Percentiles rank a stretch among this genome's conserved stretches.
Conservation (phyloP, 2,888 invertebrate genomes). For the Andrena fulva region DNA sequence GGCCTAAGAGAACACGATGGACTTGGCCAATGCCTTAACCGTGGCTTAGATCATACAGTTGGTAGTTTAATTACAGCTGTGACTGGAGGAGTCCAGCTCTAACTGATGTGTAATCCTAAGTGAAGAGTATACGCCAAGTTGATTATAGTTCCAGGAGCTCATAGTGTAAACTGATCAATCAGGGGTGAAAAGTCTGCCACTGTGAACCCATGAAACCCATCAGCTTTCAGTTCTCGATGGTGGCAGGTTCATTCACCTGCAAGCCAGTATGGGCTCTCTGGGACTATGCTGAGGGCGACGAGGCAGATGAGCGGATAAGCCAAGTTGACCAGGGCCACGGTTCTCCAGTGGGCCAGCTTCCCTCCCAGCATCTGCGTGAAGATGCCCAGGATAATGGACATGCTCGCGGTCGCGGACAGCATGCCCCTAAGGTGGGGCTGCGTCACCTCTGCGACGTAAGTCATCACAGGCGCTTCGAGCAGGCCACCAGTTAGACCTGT, state of each 20-base stretch:
- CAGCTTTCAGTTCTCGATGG: no score
- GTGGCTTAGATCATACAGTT: background rate
- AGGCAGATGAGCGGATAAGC: slow-evolving; percentile 88
- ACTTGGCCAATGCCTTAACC: no score
- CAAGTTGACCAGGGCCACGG: slow-evolving; percentile 89
- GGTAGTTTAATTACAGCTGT: background rate
- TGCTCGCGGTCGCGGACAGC: slow-evolving; percentile 90
- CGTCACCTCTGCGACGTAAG: slow-evolving; percentile 94
- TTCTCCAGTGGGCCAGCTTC: slow-evolving; percentile 90
- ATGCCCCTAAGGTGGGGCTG: slow-evolving; percentile 92
- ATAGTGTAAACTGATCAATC: no score
- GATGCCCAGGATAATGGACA: slow-evolving; percentile 91
- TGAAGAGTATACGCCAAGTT: background rate
- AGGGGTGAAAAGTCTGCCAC: no score
- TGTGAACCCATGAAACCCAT: no score
- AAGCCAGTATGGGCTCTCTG: slow-evolving; percentile 94
- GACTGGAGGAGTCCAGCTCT: background rate
- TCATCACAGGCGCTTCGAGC: slow-evolving; percentile 92
- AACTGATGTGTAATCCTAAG: background rate
- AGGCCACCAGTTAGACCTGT: slow-evolving; percentile 92
- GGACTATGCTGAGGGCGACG: slow-evolving; percentile 89
- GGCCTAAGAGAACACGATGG: background rate
- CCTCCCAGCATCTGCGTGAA: slow-evolving; percentile 92
- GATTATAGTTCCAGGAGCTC: no score
- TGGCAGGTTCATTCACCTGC: slow-evolving; percentile 85